Evolutionary conservation across 2,888 invertebrate species (phyloP).

Genomic region (Mesochorus sp.): DNA sequence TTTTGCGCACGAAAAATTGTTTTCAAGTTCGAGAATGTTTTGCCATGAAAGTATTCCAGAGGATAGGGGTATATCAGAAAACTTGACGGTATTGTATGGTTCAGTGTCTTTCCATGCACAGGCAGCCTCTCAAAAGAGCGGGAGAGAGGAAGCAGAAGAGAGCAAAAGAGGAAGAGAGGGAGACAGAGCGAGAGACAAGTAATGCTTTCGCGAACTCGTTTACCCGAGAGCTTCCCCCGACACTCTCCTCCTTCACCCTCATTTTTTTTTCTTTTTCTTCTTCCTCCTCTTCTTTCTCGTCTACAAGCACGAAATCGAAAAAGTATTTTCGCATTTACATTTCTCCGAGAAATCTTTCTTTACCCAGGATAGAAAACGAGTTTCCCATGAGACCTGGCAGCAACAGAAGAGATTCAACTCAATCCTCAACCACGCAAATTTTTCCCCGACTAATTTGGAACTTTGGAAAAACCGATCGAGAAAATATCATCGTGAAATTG

Average conservation of each 20-base stretch:
- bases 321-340: conserved; percentile 56
- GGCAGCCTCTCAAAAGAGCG: conserved; percentile 8
- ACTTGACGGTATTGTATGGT: conserved; percentile 19
- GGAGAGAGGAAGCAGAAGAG: too few relatives aligned
- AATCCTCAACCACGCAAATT: conserved; percentile 26
- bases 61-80: conserved; percentile 20
- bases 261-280: conserved; percentile 6
- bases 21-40: conserved; percentile 9
- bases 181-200: conserved; percentile 21
- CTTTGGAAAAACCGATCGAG: not conserved
- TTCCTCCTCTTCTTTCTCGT: conserved; percentile 21
- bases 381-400: conserved; percentile 27
- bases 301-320: conserved; percentile 57
- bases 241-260: conserved; percentile 11
- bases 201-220: conserved; percentile 66
- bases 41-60: not conserved
- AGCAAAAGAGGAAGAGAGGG: conserved; percentile 17
- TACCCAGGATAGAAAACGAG: conserved; percentile 29
- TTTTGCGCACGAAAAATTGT: not conserved
- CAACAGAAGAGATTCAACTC: conserved; percentile 23
- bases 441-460: conserved; percentile 22
- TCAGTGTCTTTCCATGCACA: conserved; percentile 17
- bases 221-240: conserved; percentile 62
- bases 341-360: conserved; percentile 45
- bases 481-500: too few relatives aligned